These are phyloP conservation scores for Scaptomyza pallida DNA, from an alignment of 1,140 invertebrate genomes.

Conservation along the genomic window DNA sequence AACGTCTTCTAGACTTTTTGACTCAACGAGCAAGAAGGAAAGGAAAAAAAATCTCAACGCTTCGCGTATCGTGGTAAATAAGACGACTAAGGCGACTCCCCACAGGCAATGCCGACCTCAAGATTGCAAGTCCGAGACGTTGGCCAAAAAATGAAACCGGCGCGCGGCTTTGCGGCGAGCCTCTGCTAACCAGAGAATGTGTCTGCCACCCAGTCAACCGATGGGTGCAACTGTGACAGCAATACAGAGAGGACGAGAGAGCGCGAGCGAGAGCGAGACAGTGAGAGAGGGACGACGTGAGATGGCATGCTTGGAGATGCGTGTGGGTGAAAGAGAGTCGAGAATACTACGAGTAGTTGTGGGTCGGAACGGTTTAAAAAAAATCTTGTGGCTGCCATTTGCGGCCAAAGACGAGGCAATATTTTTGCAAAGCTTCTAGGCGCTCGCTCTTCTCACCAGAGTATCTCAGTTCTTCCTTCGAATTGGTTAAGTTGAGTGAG, in stretches of 20 bases:
- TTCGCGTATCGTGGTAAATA: conserved; percentile 41
- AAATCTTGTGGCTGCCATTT: conserved; percentile 83
- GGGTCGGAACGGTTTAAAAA: conserved; percentile 40
- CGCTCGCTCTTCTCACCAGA: background rate
- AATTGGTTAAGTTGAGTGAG: conserved; percentile 46
- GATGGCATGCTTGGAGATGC: background rate
- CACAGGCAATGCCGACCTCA: conserved; percentile 21
- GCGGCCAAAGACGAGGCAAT: conserved; percentile 75
- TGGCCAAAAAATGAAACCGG: conserved; percentile 50
- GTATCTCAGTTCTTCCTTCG: background rate
- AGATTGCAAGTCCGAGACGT: conserved; percentile 38
- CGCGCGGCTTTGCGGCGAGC: conserved; percentile 73
- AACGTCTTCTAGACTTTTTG: conserved; percentile 52
- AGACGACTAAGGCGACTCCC: conserved; percentile 23
- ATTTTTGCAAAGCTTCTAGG: conserved; percentile 26
- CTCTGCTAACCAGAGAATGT: conserved; percentile 68
- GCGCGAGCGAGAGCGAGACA: background rate
- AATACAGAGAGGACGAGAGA: conserved; percentile 1
- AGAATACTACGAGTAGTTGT: conserved; percentile 11
- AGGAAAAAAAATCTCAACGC: conserved; percentile 58
- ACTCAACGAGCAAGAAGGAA: conserved; percentile 52
- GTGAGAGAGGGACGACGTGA: conserved; percentile 18
- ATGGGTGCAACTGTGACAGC: conserved; percentile 17
- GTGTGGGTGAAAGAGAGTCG: conserved; percentile 12
- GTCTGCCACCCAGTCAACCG: conserved; percentile 2